Conservation (phyloP, 2,797 vertebrate species). For the Crocodylus rhombifer region DNA sequence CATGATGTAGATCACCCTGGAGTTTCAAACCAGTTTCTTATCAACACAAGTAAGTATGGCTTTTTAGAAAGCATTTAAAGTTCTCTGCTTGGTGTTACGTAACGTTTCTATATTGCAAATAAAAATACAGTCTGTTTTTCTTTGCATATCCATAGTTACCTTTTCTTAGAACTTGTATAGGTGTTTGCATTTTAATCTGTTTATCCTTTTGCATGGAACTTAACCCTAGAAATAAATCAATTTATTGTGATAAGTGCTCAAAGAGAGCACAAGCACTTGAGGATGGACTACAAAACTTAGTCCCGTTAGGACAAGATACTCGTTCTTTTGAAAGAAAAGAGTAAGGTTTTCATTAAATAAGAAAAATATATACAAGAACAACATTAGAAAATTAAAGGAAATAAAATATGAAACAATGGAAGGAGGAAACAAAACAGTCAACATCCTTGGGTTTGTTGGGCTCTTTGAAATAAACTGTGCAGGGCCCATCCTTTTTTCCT, state of each 20-base stretch:
- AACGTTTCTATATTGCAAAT: not conserved
- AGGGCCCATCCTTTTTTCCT: not conserved
- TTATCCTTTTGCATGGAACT: not conserved
- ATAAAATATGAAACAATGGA: not conserved
- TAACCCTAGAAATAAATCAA: not conserved
- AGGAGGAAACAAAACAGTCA: not conserved
- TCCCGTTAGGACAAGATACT: not conserved
- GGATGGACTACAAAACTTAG: not conserved
- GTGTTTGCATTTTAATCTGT: not conserved
- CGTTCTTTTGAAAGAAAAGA: not conserved
- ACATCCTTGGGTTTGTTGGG: not conserved
- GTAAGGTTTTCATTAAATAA: not conserved
- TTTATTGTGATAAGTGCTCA: not conserved
- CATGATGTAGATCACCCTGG: constrained; percentile 98
- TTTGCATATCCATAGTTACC: not conserved
- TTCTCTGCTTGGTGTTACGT: constrained; percentile 5
- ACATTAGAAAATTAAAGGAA: not conserved
- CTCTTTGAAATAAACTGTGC: not conserved
- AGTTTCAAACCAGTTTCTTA: constrained; percentile 99
- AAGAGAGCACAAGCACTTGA: not conserved
- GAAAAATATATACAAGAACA: not conserved
- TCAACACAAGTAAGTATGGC: constrained; percentile 94
- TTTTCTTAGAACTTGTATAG: not conserved
- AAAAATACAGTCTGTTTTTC: not conserved
- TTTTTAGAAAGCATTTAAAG: not conserved